Evolutionary conservation across 2,797 vertebrate species (phyloP).

Genomic region (Picus viridis): DNA sequence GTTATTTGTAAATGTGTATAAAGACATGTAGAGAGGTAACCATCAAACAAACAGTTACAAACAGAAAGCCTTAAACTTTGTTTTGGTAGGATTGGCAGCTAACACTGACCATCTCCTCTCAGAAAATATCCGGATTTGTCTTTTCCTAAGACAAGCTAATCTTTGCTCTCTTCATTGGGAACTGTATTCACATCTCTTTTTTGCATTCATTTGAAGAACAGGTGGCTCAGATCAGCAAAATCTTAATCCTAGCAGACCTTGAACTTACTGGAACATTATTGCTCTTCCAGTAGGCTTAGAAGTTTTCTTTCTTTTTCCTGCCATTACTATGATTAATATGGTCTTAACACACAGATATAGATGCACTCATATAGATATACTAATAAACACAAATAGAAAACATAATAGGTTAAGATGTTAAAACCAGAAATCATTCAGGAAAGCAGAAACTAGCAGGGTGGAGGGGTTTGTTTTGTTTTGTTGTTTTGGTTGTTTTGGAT

Average conservation of each 20-base stretch:
- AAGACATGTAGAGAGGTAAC: not conserved
- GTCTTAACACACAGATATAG: conserved; percentile 13
- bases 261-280: conserved; percentile 49
- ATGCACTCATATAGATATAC: not conserved
- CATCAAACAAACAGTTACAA: conserved; percentile 13
- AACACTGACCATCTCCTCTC: conserved; percentile 32
- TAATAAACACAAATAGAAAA: conserved; percentile 53
- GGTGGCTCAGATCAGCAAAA: conserved; percentile 66
- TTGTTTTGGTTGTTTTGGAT: not conserved
- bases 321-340: conserved; percentile 23
- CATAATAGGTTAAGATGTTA: not conserved
- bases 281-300: conserved; percentile 24
- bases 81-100: conserved; percentile 22
- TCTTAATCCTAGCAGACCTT: conserved; percentile 61
- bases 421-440: not conserved
- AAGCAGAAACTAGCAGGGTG: not conserved
- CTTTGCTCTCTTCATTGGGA: conserved; percentile 33
- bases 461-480: too few species aligned
- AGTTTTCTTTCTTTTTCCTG: conserved; percentile 16
- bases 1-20: not conserved
- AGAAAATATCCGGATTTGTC: conserved; percentile 23
- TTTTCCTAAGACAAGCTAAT: conserved; percentile 46
- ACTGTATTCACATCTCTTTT: conserved; percentile 9
- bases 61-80: conserved; percentile 11
- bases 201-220: conserved; percentile 46